Base-by-base conservation (phyloP, 2,797 vertebrate species). In the Chrosomus eos region DNA sequence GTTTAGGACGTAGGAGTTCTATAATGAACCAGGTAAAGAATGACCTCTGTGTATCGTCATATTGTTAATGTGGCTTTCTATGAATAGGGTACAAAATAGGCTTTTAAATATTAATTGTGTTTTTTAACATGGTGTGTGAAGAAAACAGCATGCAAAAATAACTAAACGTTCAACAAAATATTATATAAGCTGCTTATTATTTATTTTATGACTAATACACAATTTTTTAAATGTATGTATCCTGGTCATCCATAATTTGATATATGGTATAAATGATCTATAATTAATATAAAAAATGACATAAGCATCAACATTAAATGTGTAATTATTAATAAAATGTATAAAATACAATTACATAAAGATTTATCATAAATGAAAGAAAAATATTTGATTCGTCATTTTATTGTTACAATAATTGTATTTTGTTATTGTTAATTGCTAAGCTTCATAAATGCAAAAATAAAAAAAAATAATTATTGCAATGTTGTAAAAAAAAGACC, bases 11-110 rank as follows among this genome's bases (percentile, higher is more conserved):
- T 90, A 99, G 97, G 64, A 97, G 98, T 90, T 99, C 98, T 90
- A 99, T 99, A 92, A 99, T 99, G 97, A 98, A 99, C 91, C 98
- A 99, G 97, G 98, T 99, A 90, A 90, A 88, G 76, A 62, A 62
- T 28, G n/a, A 21, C 58, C 19, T 62, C 23, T 77, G 36, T 43
- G 11, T 28, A 43, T 60, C 1, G 0, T 77, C 4, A 18, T 26
- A 11, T 14, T 64, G 60, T 67, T 36, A 67, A 36, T 67, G 31
- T 4, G 8, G 18, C 64, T 66, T 60, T 66, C 16, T 7, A 33
- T 33, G 31, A 33, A 66, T 33, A 66, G 16, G 31, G 31, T 19
- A 33, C 16, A 66, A 33, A 60, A 60, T 26, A 26, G n/a, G 55
- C n/a, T 62, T n/a, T 26, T 64, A 8, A 62, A 62, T 16, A 62